phyloP scores from a whole-genome alignment of 2,888 invertebrate species.

The Nebria salina region DNA sequence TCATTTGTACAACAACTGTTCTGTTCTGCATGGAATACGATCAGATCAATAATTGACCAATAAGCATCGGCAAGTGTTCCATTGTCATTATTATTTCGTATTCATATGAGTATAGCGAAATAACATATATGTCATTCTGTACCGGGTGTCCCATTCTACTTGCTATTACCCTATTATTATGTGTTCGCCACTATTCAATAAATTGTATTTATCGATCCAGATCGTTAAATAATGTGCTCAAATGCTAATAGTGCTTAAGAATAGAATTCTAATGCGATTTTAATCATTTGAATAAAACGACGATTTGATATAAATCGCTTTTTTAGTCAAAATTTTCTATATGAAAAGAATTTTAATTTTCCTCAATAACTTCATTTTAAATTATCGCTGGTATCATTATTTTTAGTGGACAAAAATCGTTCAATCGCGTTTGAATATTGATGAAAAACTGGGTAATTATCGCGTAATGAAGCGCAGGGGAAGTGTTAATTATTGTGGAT shows the following conservation, averaged over 20 bases:
- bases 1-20: neutral
- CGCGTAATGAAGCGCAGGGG: conserved; percentile 13
- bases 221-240: too few species aligned
- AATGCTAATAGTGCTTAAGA: too few species aligned
- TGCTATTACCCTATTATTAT: too few species aligned
- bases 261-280: too few species aligned
- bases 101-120: neutral
- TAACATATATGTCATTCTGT: neutral
- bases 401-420: neutral
- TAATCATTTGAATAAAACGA: too few species aligned
- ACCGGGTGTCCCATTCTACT: too few species aligned
- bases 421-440: neutral
- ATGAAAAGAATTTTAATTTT: too few species aligned
- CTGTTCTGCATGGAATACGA: neutral
- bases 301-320: too few species aligned
- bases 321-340: too few species aligned
- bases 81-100: neutral
- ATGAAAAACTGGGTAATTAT: conserved; percentile 5
- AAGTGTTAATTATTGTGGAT: conserved; percentile 20
- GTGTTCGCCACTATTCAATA: too few species aligned
- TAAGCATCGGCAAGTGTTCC: neutral
- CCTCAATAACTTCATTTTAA: neutral
- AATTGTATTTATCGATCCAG: too few species aligned
- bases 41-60: conserved; percentile 11
- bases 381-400: neutral